Conservation (phyloP, 2,888 invertebrate genomes). For the Drosophila anomelani region DNA sequence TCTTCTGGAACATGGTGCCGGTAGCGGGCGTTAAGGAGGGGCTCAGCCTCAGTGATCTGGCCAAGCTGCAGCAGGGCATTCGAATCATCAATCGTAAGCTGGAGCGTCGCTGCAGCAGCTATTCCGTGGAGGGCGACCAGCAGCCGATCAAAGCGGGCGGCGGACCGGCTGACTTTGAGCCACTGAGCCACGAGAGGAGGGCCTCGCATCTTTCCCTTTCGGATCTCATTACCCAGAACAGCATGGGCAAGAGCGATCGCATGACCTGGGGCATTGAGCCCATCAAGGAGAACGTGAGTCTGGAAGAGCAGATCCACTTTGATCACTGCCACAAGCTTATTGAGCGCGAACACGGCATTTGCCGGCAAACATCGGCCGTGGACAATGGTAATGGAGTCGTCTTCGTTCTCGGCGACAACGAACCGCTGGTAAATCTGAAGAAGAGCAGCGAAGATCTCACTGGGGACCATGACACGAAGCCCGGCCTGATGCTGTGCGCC, state of each 20-base stretch:
- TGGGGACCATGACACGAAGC: conserved; percentile 44
- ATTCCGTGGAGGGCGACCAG: conserved; percentile 58
- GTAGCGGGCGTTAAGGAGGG: conserved; percentile 80
- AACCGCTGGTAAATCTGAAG: conserved; percentile 88
- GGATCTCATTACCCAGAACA: conserved; percentile 84
- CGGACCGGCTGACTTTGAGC: conserved; percentile 43
- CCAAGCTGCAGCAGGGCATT: conserved; percentile 71
- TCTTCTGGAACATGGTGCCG: conserved; percentile 82
- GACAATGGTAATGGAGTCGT: conserved; percentile 85
- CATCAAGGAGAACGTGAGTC: conserved; percentile 81
- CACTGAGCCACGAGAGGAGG: conserved; percentile 58
- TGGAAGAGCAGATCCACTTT: conserved; percentile 83
- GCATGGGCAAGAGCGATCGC: conserved; percentile 83
- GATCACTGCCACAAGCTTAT: conserved; percentile 78
- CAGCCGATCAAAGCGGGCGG: background rate
- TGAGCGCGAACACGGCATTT: conserved; percentile 75
- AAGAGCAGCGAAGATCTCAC: conserved; percentile 84
- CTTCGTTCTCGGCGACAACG: conserved; percentile 90
- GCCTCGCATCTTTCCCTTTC: conserved; percentile 81
- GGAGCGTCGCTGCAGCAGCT: conserved; percentile 73
- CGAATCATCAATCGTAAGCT: conserved; percentile 72
- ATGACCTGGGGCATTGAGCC: conserved; percentile 84
- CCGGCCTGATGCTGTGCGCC: conserved; percentile 67
- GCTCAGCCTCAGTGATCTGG: conserved; percentile 78
- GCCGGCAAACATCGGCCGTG: conserved; percentile 48